Percentiles rank a stretch among this genome's conserved stretches.
Evolutionary conservation across 2,797 vertebrate species (phyloP).

Genomic region (Dendrocincla fuliginosa): DNA sequence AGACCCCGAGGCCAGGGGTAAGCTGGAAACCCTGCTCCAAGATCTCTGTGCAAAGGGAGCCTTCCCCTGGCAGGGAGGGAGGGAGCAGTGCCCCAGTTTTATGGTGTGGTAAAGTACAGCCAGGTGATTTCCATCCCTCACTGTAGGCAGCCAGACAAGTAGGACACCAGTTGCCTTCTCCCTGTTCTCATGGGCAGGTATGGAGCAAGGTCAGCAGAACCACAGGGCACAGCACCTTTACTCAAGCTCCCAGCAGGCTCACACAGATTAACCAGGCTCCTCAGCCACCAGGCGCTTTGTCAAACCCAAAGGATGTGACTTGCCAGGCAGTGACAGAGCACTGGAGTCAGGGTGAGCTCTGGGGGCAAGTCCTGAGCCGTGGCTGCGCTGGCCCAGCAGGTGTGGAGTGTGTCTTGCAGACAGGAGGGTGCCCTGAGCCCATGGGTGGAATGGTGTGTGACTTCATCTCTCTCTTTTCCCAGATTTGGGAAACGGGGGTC

Average conservation of each 20-base stretch:
- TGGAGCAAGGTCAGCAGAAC: background rate
- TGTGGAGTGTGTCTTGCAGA: rapidly evolving
- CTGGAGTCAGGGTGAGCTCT: background rate
- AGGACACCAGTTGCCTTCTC: background rate
- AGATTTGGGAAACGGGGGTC: background rate
- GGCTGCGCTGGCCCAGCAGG: no score
- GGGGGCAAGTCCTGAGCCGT: background rate
- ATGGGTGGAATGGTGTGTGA: rapidly evolving
- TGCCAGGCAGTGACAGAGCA: background rate
- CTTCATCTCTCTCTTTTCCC: background rate
- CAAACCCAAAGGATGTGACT: background rate
- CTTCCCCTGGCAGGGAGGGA: background rate
- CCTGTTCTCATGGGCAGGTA: rapidly evolving
- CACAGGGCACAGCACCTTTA: background rate
- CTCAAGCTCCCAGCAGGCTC: background rate
- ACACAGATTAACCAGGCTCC: rapidly evolving
- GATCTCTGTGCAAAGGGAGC: background rate
- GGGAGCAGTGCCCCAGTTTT: background rate
- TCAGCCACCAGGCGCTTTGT: rapidly evolving
- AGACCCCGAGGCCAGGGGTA: constrained; percentile 66
- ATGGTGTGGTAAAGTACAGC: background rate
- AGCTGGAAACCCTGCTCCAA: background rate
- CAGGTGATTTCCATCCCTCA: rapidly evolving
- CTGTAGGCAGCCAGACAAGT: rapidly evolving
- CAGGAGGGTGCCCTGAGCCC: background rate